phyloP scores from a whole-genome alignment of 2,888 invertebrate genomes.

The Andrena dorsata region DNA sequence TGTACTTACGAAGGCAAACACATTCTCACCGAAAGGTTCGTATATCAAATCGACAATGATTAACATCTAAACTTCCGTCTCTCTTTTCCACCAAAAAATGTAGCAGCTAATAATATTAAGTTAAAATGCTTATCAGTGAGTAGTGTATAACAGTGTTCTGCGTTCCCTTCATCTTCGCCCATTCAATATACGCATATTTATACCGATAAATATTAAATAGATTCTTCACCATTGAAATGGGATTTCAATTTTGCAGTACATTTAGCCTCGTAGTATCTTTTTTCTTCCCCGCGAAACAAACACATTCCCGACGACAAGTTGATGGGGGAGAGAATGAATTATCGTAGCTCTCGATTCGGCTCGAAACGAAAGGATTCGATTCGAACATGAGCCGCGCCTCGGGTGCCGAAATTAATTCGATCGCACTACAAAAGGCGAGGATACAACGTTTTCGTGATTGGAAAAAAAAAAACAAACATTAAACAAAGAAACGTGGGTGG shows the following conservation, averaged over 20 bases:
- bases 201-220: constrained; percentile 50
- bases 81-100: constrained; percentile 33
- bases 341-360: background rate
- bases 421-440: constrained; percentile 15
- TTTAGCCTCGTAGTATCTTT: constrained; percentile 37
- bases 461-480: constrained; percentile 26
- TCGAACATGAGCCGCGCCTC: background rate
- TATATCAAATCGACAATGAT: constrained; percentile 57
- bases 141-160: constrained; percentile 52
- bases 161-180: constrained; percentile 21
- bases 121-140: constrained; percentile 60
- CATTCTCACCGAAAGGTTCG: constrained; percentile 45
- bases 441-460: constrained; percentile 36
- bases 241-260: constrained; percentile 43
- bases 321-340: constrained; percentile 15
- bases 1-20: constrained; percentile 64
- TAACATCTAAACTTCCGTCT: constrained; percentile 47
- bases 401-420: constrained; percentile 22
- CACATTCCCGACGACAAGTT: constrained; percentile 5
- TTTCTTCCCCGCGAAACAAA: constrained; percentile 22
- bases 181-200: constrained; percentile 44
- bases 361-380: constrained; percentile 6
- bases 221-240: constrained; percentile 36
- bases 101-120: constrained; percentile 54
- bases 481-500: constrained; percentile 26